A percentile compares a stretch with the other conserved stretches of the same genome.
Conservation (phyloP, 2,113 vertebrate species). For the Cyphomyrus discorhynchus region DNA sequence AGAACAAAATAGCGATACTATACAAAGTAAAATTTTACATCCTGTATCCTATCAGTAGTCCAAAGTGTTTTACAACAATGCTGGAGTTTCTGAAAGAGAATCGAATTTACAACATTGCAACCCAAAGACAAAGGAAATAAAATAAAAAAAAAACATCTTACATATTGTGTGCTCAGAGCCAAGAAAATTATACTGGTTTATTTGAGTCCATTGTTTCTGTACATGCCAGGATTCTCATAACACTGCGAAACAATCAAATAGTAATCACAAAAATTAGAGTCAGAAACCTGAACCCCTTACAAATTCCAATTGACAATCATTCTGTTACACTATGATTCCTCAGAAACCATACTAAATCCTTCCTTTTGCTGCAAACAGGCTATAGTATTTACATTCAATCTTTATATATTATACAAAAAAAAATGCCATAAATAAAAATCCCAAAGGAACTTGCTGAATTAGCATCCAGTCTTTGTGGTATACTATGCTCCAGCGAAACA, state of each 20-base stretch:
- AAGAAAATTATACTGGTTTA: slow-evolving; percentile 1
- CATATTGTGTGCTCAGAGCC: background rate
- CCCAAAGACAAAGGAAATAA: background rate
- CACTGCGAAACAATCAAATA: background rate
- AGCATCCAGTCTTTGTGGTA: background rate
- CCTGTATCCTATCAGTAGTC: background rate
- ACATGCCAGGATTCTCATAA: background rate
- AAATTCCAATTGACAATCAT: background rate
- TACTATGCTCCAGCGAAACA: background rate
- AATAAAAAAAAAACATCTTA: background rate
- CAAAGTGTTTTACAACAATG: background rate
- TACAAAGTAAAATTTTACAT: background rate
- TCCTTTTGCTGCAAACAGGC: background rate
- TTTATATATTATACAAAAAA: slow-evolving; percentile 12
- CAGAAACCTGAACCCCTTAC: background rate
- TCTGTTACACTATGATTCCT: background rate
- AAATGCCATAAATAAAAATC: slow-evolving; percentile 6
- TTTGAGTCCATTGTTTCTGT: background rate
- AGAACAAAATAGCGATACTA: background rate
- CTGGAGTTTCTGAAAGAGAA: background rate
- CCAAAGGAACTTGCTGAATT: slow-evolving; percentile 1
- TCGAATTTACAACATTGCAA: background rate
- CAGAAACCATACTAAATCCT: background rate
- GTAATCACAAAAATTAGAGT: background rate
- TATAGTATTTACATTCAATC: background rate